Evolutionary conservation across 2,113 vertebrate species (phyloP).

Genomic region (Eulemur rufifrons): DNA sequence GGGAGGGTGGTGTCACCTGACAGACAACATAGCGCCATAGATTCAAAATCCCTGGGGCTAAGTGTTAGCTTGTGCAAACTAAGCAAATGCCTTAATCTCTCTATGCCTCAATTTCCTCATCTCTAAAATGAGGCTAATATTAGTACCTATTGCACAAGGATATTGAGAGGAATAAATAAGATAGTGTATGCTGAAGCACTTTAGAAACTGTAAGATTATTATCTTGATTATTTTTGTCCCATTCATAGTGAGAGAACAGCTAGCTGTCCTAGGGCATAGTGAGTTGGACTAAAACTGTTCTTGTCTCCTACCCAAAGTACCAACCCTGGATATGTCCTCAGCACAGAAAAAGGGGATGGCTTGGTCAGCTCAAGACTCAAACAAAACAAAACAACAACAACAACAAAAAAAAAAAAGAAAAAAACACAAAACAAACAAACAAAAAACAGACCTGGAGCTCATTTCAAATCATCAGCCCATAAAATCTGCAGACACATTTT

Average conservation of each 20-base stretch:
- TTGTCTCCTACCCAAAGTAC: neutral
- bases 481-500: conserved; percentile 24
- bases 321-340: neutral
- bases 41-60: neutral
- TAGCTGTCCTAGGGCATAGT: neutral
- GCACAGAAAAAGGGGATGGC: neutral
- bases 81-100: neutral
- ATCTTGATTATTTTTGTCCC: neutral
- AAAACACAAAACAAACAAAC: neutral
- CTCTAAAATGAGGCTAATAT: neutral
- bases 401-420: neutral
- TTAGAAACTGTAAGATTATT: neutral
- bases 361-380: neutral
- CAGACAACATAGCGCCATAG: neutral
- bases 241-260: conserved; percentile 16
- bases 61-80: neutral
- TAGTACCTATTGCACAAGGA: neutral
- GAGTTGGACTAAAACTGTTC: neutral
- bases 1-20: neutral
- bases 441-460: neutral
- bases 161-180: neutral
- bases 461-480: neutral
- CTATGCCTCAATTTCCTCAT: neutral
- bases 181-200: neutral
- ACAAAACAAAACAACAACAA: neutral